Conservation (phyloP, 2,113 vertebrate genomes). For the Glareola pratincola region DNA sequence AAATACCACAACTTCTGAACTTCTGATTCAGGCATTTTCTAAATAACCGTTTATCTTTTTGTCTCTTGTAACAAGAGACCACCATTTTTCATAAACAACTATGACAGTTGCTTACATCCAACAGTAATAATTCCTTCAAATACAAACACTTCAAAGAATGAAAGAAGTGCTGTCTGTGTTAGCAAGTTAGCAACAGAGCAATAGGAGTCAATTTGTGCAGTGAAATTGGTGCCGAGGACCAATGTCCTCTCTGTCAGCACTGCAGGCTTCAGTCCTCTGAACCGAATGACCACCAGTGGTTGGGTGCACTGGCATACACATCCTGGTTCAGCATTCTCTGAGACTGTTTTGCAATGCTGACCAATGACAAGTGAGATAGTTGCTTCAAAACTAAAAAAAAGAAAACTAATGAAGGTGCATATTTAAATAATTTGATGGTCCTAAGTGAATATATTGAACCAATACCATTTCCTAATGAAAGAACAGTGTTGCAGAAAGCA, state of each 20-base stretch:
- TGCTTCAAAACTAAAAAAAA: neutral
- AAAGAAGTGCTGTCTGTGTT: neutral
- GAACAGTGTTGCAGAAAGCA: neutral
- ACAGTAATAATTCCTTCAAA: neutral
- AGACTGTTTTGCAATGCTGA: neutral
- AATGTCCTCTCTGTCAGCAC: neutral
- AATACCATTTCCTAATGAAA: neutral
- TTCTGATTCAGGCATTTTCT: neutral
- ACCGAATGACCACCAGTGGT: neutral
- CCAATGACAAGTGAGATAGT: neutral
- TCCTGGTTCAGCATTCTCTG: accelerated
- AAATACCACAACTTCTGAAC: neutral
- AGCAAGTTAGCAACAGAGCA: neutral
- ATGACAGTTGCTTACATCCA: neutral
- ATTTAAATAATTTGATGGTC: neutral
- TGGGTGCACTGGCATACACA: accelerated
- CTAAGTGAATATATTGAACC: neutral
- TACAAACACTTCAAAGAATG: neutral
- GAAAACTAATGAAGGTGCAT: neutral
- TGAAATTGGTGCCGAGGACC: neutral
- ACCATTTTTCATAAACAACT: neutral
- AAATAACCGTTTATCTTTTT: neutral
- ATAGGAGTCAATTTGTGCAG: neutral
- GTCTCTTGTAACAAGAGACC: neutral
- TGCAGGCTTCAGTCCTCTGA: accelerated